These are phyloP conservation scores for Cherax destructor DNA, from an alignment of 1,140 invertebrate genomes.

Conservation along the genomic window DNA sequence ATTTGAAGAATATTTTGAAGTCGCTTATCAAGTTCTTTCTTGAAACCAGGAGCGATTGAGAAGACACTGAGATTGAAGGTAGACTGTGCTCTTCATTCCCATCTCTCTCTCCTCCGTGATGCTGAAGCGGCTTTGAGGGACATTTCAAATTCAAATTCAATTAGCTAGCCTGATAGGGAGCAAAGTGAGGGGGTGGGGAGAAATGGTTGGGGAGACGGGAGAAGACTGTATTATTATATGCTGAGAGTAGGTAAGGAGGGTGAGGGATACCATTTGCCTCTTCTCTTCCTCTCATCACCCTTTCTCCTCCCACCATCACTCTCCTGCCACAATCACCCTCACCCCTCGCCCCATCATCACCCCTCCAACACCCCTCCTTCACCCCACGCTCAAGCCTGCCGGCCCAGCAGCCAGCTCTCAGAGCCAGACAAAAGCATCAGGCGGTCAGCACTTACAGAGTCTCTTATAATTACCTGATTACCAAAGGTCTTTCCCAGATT, in stretches of 20 bases:
- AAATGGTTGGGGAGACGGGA: background rate
- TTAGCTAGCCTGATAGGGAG: background rate
- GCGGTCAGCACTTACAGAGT: background rate
- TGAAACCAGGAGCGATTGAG: background rate
- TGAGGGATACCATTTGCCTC: background rate
- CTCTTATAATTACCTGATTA: conserved; percentile 24
- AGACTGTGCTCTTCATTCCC: no score
- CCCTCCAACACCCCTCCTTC: no score
- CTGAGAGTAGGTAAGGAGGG: background rate
- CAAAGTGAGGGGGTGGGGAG: background rate
- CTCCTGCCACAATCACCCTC: no score
- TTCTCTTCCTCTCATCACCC: no score
- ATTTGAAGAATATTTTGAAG: no score
- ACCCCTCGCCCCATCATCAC: no score
- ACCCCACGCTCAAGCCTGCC: no score
- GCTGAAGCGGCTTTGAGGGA: background rate
- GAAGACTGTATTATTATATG: background rate
- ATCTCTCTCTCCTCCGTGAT: background rate
- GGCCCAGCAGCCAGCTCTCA: background rate
- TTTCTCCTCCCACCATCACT: no score
- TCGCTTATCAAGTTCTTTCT: no score
- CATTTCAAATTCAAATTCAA: conserved; percentile 4
- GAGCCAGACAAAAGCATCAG: background rate
- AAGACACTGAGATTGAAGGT: no score
- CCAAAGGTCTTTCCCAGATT: background rate